phyloP scores from a whole-genome alignment of 1,140 invertebrate species.

The Diabrotica undecimpunctata region DNA sequence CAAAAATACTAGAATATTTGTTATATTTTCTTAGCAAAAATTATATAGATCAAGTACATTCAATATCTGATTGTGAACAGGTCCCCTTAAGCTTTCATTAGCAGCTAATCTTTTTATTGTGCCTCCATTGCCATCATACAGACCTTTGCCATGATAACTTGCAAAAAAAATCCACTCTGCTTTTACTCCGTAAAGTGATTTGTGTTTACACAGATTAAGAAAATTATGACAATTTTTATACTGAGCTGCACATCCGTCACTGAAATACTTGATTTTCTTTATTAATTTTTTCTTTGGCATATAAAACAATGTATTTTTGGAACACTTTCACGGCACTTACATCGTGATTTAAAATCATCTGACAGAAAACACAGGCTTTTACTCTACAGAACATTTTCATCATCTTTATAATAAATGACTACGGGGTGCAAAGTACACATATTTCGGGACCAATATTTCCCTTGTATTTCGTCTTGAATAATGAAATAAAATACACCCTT shows the following conservation, averaged over 20 bases:
- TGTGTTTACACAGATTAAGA: constrained; percentile 38
- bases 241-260: constrained; percentile 28
- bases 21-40: neutral
- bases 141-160: constrained; percentile 42
- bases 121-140: constrained; percentile 35
- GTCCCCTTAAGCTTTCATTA: constrained; percentile 27
- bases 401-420: too few relatives aligned
- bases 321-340: too few relatives aligned
- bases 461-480: too few relatives aligned
- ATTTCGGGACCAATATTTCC: too few relatives aligned
- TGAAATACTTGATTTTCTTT: constrained; percentile 3
- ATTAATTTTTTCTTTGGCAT: too few relatives aligned
- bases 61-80: constrained; percentile 9
- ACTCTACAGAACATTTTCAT: too few relatives aligned
- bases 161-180: constrained; percentile 44
- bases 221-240: constrained; percentile 30
- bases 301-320: too few relatives aligned
- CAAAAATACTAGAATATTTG: constrained; percentile 1
- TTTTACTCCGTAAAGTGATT: constrained; percentile 38
- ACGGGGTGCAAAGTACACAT: too few relatives aligned
- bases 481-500: too few relatives aligned
- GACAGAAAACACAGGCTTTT: too few relatives aligned
- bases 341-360: too few relatives aligned
- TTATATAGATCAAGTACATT: neutral
- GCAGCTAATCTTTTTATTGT: constrained; percentile 28